Evolutionary conservation across 1,140 invertebrate genomes (phyloP), one percentile per base, ranked within the genome.

Genomic region (Lineus longissimus): DNA sequence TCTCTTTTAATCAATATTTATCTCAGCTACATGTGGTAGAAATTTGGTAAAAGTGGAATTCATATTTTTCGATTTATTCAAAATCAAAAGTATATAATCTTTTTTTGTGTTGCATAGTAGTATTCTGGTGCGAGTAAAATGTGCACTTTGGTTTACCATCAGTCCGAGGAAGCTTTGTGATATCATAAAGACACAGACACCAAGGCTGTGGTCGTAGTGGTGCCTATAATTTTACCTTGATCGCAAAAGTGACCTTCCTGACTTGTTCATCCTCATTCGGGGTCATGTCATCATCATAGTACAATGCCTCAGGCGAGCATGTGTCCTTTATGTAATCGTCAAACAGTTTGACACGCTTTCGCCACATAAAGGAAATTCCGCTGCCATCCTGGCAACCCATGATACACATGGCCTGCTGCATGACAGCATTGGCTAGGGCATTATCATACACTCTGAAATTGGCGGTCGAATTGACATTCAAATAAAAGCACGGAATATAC

Each of bases 241-340:
- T 78, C 61, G 79, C 75, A 47, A 81, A 72, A 9, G 79, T 79
- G 27, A 77, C 76, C 67, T 79, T 81, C 56, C 78, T 73, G n/a
- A 81, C 51, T 47, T 81, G 76, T 13, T 76, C 75, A 17, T 73
- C 77, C 17, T 69, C 76, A 59, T 29, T 64, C 9, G 65, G 65
- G 11, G 77, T 75, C 64, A 75, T 67, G 61, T 79, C 77, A 67
- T 81, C 79, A 72, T 81, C 76, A 62, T 79, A 78, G 55, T 75
- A 72, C 1, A 72, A 64, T 40, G 59, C 47, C 23, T 72, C 55
- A 11, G 77, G 77, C n/a, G 70, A 65, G 55, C 77, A 78, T 0
- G 64, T 25, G 1, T 40, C 27, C 1, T 69, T 22, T 1, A 81
- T 75, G 55, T 64, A 69, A 9, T 61, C 25, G 0, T 70, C 60